Percentiles rank a stretch among this genome's conserved stretches.
These are phyloP conservation scores for Drosophila ironensis DNA, from an alignment of 1,140 invertebrate genomes.

Conservation along the genomic window DNA sequence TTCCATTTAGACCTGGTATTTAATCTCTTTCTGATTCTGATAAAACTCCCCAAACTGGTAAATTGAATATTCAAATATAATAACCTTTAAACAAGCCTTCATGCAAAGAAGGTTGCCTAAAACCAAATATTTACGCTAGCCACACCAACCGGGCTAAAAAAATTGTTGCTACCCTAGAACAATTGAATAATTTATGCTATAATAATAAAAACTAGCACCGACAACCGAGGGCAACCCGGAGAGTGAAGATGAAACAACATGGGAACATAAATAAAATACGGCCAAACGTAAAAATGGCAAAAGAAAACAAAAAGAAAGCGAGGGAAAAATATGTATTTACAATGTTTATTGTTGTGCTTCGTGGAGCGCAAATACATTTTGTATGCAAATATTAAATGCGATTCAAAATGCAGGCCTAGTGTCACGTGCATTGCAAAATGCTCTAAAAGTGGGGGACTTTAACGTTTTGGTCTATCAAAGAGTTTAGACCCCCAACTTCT, in stretches of 20 bases:
- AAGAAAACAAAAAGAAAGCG: slow-evolving; percentile 11
- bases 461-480: slow-evolving; percentile 8
- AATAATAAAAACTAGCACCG: slow-evolving; percentile 71
- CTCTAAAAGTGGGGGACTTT: slow-evolving; percentile 11
- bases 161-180: slow-evolving; percentile 9
- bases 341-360: slow-evolving; percentile 80
- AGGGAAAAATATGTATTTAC: slow-evolving; percentile 57
- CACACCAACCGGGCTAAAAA: neutral
- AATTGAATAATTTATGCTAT: slow-evolving; percentile 68
- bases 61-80: too few species aligned
- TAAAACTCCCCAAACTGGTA: too few species aligned
- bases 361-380: slow-evolving; percentile 76
- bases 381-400: slow-evolving; percentile 75
- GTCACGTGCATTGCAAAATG: slow-evolving; percentile 43
- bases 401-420: slow-evolving; percentile 54
- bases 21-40: slow-evolving; percentile 11
- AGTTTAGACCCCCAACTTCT: slow-evolving; percentile 36
- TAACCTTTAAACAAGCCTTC: neutral
- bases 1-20: neutral
- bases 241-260: slow-evolving; percentile 37
- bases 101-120: neutral
- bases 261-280: slow-evolving; percentile 37
- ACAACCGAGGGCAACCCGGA: slow-evolving; percentile 26
- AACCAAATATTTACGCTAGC: slow-evolving; percentile 3
- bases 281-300: neutral